Evolutionary conservation across 2,113 vertebrate genomes (phyloP), one percentile per base, ranked within the genome.

Genomic region (Elephas maximus): DNA sequence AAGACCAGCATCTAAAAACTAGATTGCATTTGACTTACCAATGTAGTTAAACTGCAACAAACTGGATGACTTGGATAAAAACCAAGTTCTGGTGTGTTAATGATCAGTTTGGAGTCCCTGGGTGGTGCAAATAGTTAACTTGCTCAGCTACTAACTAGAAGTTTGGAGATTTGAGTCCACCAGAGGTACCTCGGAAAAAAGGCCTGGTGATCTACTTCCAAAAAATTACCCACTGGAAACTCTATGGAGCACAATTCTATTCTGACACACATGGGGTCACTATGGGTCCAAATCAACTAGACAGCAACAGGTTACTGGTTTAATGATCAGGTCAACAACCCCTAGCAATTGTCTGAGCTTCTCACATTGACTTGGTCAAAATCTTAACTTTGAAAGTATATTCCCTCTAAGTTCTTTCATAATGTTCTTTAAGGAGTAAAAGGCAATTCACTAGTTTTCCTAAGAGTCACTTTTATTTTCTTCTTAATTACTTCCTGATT

Each of bases 1-100:
- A 95, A 84, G 28, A 84, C 30, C 77, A 21, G 63, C 78, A 81
- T 91, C 63, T 86, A 41, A 90, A 95, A 69, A 69, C 23, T 44
- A 83, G 81, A 74, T 74, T 21, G n/a, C 5, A 83, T 79, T 79
- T 87, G 26, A 33, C 57, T 87, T 83, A 17, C 12, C 45, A 60
- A 62, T 41, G 53, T 51, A 28, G 53, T 21, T 73, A 77, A 60
- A 37, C 5, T 23, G 10, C 6, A 65, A 57, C 73, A 62, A 37
- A 12, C n/a, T 23, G 60, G 10, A 15, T 45, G 78, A 67, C 45
- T 26, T 78, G 15, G n/a, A 10, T 28, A 20, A 77, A 86, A 73
- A 95, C 60, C 45, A 37, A 17, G 69, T 21, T 62, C 12, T 76
- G 6, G n/a, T 33, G 24, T 24, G 10, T 44, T 88, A 65, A 17